Percentiles rank a stretch among this genome's conserved stretches.
These are phyloP conservation scores for Chelonus formosanus DNA, from an alignment of 2,888 invertebrate species.

Conservation along the genomic window DNA sequence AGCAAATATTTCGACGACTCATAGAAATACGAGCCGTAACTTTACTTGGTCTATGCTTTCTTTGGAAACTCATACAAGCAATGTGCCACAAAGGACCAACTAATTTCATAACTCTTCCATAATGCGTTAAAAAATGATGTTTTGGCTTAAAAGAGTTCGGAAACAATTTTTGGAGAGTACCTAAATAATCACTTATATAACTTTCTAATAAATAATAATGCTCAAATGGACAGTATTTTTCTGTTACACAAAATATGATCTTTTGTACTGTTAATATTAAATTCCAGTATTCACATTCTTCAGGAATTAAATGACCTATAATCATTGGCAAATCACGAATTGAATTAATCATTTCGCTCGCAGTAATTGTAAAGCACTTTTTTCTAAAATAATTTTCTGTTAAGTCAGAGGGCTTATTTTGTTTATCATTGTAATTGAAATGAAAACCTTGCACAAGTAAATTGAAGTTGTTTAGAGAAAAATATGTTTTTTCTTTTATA, in stretches of 20 bases:
- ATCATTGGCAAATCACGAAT: no score
- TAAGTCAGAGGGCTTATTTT: slow-evolving; percentile 25
- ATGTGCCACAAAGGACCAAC: slow-evolving; percentile 33
- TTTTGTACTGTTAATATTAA: no score
- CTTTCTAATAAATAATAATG: not conserved
- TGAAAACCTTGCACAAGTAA: slow-evolving; percentile 11
- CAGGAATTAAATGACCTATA: no score
- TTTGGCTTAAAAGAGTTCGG: slow-evolving; percentile 34
- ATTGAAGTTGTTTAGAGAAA: not conserved
- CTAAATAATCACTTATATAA: slow-evolving; percentile 26
- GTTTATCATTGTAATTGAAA: slow-evolving; percentile 25
- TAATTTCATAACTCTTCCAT: slow-evolving; percentile 25
- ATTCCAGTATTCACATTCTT: no score
- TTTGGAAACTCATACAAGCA: slow-evolving; percentile 25
- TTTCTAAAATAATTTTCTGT: slow-evolving; percentile 8
- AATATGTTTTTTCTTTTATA: not conserved
- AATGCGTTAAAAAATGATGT: slow-evolving; percentile 39
- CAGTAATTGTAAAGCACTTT: slow-evolving; percentile 11
- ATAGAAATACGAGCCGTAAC: not conserved
- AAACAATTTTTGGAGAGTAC: slow-evolving; percentile 22
- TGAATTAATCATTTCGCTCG: no score
- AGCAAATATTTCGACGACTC: slow-evolving; percentile 25
- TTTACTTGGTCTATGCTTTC: slow-evolving; percentile 28
- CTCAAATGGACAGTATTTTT: no score
- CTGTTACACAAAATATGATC: no score